phyloP scores from a whole-genome alignment of 1,140 invertebrate species.

The Pseudachorutes palmiensis region DNA sequence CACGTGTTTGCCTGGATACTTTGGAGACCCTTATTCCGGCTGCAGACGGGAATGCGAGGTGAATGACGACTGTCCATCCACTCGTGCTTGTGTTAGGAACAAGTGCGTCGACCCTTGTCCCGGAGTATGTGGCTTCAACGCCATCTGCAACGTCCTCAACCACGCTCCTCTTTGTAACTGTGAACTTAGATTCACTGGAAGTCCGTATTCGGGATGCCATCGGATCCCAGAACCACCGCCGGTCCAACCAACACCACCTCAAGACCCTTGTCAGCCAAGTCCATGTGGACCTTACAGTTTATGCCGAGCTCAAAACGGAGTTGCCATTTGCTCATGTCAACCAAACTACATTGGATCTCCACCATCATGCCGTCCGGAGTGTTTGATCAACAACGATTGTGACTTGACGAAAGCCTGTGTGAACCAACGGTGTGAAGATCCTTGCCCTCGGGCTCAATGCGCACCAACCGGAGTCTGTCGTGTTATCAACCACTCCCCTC shows the following conservation, averaged over 20 bases:
- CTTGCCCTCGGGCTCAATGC: constrained; percentile 61
- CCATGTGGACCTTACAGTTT: constrained; percentile 64
- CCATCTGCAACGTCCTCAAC: constrained; percentile 65
- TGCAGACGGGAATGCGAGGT: neutral
- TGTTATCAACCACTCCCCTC: constrained; percentile 63
- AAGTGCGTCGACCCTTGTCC: constrained; percentile 57
- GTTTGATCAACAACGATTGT: constrained; percentile 75
- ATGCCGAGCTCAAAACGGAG: constrained; percentile 52
- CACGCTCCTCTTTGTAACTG: constrained; percentile 77
- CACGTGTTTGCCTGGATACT: constrained; percentile 41
- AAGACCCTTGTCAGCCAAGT: constrained; percentile 53
- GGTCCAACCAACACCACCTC: constrained; percentile 23
- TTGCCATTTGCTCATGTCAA: constrained; percentile 49
- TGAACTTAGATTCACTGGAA: constrained; percentile 31
- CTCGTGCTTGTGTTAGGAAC: constrained; percentile 64
- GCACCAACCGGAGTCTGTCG: constrained; percentile 62
- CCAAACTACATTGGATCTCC: constrained; percentile 65
- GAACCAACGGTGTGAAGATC: constrained; percentile 57
- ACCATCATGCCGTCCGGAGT: constrained; percentile 70
- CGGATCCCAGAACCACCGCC: constrained; percentile 46
- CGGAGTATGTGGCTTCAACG: constrained; percentile 34
- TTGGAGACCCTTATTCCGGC: constrained; percentile 51
- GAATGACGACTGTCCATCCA: constrained; percentile 61
- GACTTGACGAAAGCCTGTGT: constrained; percentile 66
- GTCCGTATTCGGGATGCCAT: constrained; percentile 48